Base-by-base conservation (phyloP, 2,797 vertebrate genomes). In the Epinephelus coioides region DNA sequence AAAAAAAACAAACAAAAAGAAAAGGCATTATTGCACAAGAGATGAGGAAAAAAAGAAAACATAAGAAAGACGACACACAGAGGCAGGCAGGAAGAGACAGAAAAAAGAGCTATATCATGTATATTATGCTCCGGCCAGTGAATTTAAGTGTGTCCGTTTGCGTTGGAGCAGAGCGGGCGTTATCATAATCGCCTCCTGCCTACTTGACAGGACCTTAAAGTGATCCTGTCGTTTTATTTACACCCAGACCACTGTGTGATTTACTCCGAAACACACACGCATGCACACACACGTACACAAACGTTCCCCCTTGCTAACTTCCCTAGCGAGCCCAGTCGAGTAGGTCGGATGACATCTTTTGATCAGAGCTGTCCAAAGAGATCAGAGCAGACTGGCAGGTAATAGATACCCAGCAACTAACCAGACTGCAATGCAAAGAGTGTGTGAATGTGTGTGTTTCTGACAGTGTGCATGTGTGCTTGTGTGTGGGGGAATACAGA, bases 201-300 rank as follows among this genome's bases (percentile, higher is more conserved):
- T 97, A 98, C 97, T 97, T 99, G 98, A 99, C 98, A 97, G 97
- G 96, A 97, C 97, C 96, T 97, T 97, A 98, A 99, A 99, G 96
- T 96, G 97, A 99, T 99, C 97, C 97, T 99, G 98, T 99, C 98
- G 96, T 98, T 98, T 99, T 99, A 98, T 99, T 99, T 99, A 97
- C 96, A 97, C 97, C 95, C 91, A 92, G 96, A 95, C 95, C 96
- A 82, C 94, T 95, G 95, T 96, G 96, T 96, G 91, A 90, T 91
- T 92, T 91, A 91, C 91, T 83, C 81, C 6, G 15, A 91, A 84
- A 84, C 70, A 74, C 86, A 54, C 64, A 61, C 79, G 18, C 54
- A 34, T 21, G 59, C 62, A 25, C 78, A 51, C 53, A 50, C 60
- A 72, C 71, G 15, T 65, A 61, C 76, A 73, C 67, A 79, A 62